Conservation (phyloP, 2,888 invertebrate genomes). For the Eustalomyia histrio region DNA sequence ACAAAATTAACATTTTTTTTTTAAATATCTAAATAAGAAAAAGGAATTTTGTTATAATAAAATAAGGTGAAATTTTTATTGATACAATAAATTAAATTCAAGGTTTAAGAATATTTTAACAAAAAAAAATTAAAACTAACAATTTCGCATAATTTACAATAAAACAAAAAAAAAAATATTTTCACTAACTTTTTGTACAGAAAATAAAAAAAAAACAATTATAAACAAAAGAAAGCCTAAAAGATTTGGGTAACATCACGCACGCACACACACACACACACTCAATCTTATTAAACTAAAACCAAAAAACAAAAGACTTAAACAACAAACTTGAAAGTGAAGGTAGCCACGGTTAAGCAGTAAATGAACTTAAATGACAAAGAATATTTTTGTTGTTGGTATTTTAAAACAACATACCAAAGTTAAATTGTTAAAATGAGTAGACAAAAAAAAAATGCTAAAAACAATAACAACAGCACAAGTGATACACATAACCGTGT, state of each 20-base stretch:
- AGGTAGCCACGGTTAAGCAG: neutral
- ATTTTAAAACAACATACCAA: neutral
- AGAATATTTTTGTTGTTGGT: neutral
- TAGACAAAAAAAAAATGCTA: neutral
- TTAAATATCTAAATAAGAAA: neutral
- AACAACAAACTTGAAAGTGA: slow-evolving; percentile 42
- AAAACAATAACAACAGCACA: neutral
- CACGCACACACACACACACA: neutral
- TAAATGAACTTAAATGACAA: neutral
- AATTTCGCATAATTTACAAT: neutral
- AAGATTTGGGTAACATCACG: neutral
- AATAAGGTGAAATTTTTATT: slow-evolving; percentile 14
- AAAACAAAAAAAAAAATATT: neutral
- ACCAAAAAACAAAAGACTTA: slow-evolving; percentile 48
- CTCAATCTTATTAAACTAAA: neutral
- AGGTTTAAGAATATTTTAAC: slow-evolving; percentile 22
- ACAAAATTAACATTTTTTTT: too few species aligned
- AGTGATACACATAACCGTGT: neutral
- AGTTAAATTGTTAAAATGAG: neutral
- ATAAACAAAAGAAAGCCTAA: slow-evolving; percentile 15
- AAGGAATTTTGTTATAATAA: slow-evolving; percentile 6
- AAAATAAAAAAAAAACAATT: neutral
- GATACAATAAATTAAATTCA: neutral
- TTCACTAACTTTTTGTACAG: slow-evolving; percentile 19
- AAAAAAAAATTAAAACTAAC: slow-evolving; percentile 3